These are phyloP conservation scores for Erebia ligea DNA, from an alignment of 2,888 invertebrate species.

Conservation along the genomic window DNA sequence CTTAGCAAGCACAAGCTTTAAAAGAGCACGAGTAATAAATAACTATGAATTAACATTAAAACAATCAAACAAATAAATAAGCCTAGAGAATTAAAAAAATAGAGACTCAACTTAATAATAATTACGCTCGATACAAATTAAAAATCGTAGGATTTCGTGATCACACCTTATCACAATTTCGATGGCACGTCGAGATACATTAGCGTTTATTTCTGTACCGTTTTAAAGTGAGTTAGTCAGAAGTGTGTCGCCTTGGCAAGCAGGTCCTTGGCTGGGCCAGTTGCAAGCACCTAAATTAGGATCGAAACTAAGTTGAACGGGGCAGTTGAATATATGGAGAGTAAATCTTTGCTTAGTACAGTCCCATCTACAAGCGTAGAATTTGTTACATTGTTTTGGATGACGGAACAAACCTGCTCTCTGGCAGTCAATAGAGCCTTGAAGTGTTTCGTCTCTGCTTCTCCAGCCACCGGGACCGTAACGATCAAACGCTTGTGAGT, in stretches of 20 bases:
- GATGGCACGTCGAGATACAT: conserved; percentile 74
- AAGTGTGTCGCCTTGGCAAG: conserved; percentile 88
- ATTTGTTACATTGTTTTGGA: conserved; percentile 91
- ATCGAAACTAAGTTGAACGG: conserved; percentile 90
- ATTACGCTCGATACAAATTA: conserved; percentile 49
- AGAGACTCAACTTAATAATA: conserved; percentile 60
- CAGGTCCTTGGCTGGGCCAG: conserved; percentile 91
- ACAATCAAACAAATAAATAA: conserved; percentile 76
- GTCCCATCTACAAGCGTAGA: conserved; percentile 92
- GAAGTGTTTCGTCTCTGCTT: conserved; percentile 82
- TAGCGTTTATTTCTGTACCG: conserved; percentile 46
- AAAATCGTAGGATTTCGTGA: conserved; percentile 56
- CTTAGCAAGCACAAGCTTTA: conserved; percentile 66
- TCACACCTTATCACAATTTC: conserved; percentile 72
- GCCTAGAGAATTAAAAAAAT: conserved; percentile 63
- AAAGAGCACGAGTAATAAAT: conserved; percentile 73
- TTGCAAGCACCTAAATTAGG: conserved; percentile 90
- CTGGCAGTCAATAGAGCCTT: conserved; percentile 84
- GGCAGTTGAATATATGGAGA: conserved; percentile 90
- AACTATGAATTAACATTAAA: conserved; percentile 78
- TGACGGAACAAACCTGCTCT: conserved; percentile 86
- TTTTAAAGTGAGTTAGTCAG: conserved; percentile 79
- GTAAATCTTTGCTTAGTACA: conserved; percentile 89
- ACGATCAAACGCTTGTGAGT: conserved; percentile 81
- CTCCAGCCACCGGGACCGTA: conserved; percentile 86